Evolutionary conservation across 2,888 invertebrate species (phyloP).

Genomic region (Zaprionus obscuricornis): DNA sequence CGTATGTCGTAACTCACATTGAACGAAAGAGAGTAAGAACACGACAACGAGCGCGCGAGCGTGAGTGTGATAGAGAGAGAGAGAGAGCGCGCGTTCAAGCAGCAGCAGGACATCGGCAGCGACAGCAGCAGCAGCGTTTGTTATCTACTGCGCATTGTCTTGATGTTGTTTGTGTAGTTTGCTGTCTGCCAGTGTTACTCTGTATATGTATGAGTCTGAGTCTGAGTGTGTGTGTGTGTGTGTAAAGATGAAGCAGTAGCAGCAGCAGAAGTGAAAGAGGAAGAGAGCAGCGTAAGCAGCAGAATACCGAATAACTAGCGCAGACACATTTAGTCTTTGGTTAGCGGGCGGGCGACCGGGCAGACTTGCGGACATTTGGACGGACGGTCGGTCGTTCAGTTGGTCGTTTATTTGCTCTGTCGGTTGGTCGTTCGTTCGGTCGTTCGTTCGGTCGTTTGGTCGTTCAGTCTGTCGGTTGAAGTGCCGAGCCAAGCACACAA

Average conservation of each 20-base stretch:
- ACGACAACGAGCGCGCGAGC: neutral
- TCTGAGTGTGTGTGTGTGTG: slow-evolving; percentile 26
- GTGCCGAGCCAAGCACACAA: slow-evolving; percentile 61
- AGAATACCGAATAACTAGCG: slow-evolving; percentile 68
- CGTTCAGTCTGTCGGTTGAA: slow-evolving; percentile 20
- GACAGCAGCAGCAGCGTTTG: slow-evolving; percentile 33
- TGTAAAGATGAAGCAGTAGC: slow-evolving; percentile 63
- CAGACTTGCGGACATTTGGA: neutral
- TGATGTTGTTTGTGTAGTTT: slow-evolving; percentile 73
- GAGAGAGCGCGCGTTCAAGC: slow-evolving; percentile 34
- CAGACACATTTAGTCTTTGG: slow-evolving; percentile 50
- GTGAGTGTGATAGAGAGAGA: slow-evolving; percentile 18
- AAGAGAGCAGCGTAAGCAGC: slow-evolving; percentile 36
- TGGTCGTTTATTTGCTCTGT: no score
- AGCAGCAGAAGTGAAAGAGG: slow-evolving; percentile 54
- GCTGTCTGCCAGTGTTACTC: slow-evolving; percentile 42
- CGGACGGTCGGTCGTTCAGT: slow-evolving; percentile 23
- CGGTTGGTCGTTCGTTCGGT: slow-evolving; percentile 17
- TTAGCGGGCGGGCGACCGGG: slow-evolving; percentile 30
- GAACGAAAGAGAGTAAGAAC: slow-evolving; percentile 3
- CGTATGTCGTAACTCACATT: slow-evolving; percentile 18
- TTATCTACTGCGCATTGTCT: slow-evolving; percentile 77
- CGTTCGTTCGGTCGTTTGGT: slow-evolving; percentile 14
- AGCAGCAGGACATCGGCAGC: neutral
- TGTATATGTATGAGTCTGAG: slow-evolving; percentile 5